These are phyloP conservation scores for Oxytorus armatus DNA, from an alignment of 2,888 invertebrate species.

Conservation along the genomic window DNA sequence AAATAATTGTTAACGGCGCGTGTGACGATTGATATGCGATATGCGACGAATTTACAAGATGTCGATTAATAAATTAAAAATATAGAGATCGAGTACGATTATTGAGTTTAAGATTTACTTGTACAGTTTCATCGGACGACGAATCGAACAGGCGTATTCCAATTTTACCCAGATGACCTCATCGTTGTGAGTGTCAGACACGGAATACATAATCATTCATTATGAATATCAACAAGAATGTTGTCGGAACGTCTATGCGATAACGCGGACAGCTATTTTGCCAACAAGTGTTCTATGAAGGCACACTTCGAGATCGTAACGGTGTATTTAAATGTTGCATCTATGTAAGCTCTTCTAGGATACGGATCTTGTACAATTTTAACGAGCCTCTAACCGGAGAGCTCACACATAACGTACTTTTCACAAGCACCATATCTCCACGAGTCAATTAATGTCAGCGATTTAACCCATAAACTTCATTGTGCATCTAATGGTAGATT, in stretches of 20 bases:
- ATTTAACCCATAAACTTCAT: conserved; percentile 12
- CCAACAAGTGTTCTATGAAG: conserved; percentile 64
- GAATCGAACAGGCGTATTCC: conserved; percentile 5
- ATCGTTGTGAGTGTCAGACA: conserved; percentile 28
- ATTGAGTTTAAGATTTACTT: conserved; percentile 10
- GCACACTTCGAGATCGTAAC: conserved; percentile 67
- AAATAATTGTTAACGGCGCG: conserved; percentile 15
- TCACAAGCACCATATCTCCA: conserved; percentile 31
- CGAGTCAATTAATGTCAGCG: conserved; percentile 2
- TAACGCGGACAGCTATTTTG: conserved; percentile 49
- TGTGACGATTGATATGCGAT: background rate
- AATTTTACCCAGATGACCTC: conserved; percentile 9
- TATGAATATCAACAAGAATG: conserved; percentile 54
- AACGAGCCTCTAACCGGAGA: conserved; percentile 18
- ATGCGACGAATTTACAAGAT: conserved; percentile 26
- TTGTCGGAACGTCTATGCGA: conserved; percentile 46
- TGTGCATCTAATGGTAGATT: conserved; percentile 18
- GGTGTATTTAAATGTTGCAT: conserved; percentile 58
- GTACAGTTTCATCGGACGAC: background rate
- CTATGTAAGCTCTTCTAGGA: conserved; percentile 56
- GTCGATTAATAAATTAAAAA: too few species aligned
- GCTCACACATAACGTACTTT: conserved; percentile 44
- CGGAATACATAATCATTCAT: conserved; percentile 36
- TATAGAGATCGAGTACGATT: conserved; percentile 8
- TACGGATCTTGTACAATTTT: conserved; percentile 44